Conservation (phyloP, 2,888 invertebrate species). For the Agrochola lychnidis region DNA sequence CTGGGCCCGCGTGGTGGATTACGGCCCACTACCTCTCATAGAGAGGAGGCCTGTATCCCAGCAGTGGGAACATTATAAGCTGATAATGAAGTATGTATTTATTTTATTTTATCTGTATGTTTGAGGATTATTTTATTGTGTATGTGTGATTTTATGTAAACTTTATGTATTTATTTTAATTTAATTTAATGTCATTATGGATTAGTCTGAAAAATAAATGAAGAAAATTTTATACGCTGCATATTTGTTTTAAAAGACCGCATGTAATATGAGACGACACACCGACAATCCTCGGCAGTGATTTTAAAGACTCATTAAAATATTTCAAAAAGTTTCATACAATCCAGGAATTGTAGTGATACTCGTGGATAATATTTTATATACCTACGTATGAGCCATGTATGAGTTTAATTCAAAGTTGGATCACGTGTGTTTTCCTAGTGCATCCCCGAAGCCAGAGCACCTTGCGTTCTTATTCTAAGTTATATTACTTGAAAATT, state of each 20-base stretch:
- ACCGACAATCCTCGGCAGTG: neutral
- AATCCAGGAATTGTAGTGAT: conserved; percentile 10
- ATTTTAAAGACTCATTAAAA: conserved; percentile 28
- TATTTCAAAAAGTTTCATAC: neutral
- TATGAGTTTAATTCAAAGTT: conserved; percentile 62
- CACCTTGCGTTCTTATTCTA: conserved; percentile 43
- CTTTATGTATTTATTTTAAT: too few relatives aligned
- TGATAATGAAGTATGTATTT: too few relatives aligned
- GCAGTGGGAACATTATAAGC: too few relatives aligned
- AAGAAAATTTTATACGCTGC: neutral
- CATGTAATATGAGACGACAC: neutral
- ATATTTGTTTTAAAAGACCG: neutral
- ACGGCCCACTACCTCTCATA: too few relatives aligned
- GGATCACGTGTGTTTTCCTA: conserved; percentile 55
- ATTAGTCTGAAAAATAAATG: too few relatives aligned
- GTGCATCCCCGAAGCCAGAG: conserved; percentile 38
- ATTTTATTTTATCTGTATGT: too few relatives aligned
- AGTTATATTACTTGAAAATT: conserved; percentile 53
- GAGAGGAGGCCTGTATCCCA: too few relatives aligned
- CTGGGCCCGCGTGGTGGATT: too few relatives aligned
- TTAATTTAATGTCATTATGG: too few relatives aligned
- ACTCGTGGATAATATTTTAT: neutral
- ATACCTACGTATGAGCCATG: conserved; percentile 4
- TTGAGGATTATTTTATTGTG: too few relatives aligned
- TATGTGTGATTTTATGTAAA: too few relatives aligned